phyloP scores from a whole-genome alignment of 2,888 invertebrate species.

The Tachina fera region DNA sequence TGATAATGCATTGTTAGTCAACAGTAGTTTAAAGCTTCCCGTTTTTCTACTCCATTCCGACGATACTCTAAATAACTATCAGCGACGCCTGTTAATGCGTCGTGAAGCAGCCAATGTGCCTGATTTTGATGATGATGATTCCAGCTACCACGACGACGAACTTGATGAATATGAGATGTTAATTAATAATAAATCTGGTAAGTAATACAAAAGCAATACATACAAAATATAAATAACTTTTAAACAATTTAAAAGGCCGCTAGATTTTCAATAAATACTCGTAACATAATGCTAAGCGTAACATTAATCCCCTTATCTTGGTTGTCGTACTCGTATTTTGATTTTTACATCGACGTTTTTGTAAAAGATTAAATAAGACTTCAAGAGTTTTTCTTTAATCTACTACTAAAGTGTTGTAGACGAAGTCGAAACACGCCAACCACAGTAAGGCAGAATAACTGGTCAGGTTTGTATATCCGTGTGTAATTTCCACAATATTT shows the following conservation, averaged over 20 bases:
- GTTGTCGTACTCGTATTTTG: too few relatives aligned
- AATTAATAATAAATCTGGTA: slow-evolving; percentile 82
- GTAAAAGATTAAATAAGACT: too few relatives aligned
- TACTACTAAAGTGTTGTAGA: too few relatives aligned
- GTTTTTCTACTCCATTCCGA: slow-evolving; percentile 38
- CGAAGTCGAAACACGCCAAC: too few relatives aligned
- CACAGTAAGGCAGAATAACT: too few relatives aligned
- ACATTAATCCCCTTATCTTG: too few relatives aligned
- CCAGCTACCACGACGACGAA: slow-evolving; percentile 81
- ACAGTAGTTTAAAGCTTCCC: slow-evolving; percentile 49
- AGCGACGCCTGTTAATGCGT: slow-evolving; percentile 74
- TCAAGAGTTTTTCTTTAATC: too few relatives aligned
- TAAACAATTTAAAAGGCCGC: neutral
- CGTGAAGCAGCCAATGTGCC: slow-evolving; percentile 82
- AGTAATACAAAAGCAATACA: slow-evolving; percentile 60
- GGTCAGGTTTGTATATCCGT: too few relatives aligned
- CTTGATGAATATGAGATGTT: slow-evolving; percentile 81
- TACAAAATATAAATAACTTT: neutral
- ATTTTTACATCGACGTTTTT: too few relatives aligned
- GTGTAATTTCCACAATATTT: too few relatives aligned
- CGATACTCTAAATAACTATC: slow-evolving; percentile 62
- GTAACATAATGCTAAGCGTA: too few relatives aligned
- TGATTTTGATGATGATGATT: slow-evolving; percentile 81
- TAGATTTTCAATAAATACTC: too few relatives aligned
- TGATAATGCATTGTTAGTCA: slow-evolving; percentile 8